These are phyloP conservation scores for Cisticola juncidis DNA, from an alignment of 2,113 vertebrate genomes.

Conservation along the genomic window DNA sequence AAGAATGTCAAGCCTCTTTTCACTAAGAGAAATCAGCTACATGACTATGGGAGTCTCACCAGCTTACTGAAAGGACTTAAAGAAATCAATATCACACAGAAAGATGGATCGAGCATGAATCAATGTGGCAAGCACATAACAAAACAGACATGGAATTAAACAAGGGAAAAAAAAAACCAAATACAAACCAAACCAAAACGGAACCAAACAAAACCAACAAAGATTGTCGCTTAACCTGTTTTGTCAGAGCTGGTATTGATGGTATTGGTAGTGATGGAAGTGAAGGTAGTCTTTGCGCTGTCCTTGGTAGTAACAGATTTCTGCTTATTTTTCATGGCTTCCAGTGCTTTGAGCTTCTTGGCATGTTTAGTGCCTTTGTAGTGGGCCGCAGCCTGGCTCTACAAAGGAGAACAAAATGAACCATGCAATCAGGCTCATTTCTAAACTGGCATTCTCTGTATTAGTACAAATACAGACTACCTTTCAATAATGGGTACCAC, in stretches of 20 bases:
- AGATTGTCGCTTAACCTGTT: slow-evolving; percentile 86
- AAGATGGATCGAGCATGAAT: slow-evolving; percentile 68
- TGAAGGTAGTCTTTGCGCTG: slow-evolving; percentile 85
- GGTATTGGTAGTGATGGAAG: slow-evolving; percentile 83
- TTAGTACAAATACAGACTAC: slow-evolving; percentile 80
- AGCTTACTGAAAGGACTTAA: not conserved
- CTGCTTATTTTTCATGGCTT: slow-evolving; percentile 93
- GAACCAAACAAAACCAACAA: slow-evolving; percentile 57
- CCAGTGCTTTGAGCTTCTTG: slow-evolving; percentile 98
- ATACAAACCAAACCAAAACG: not conserved
- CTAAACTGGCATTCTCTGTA: slow-evolving; percentile 80
- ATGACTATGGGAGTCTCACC: not conserved
- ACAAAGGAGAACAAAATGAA: slow-evolving; percentile 88
- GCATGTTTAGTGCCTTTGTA: slow-evolving; percentile 99
- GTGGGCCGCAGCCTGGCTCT: slow-evolving; percentile 99
- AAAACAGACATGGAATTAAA: slow-evolving; percentile 59
- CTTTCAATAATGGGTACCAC: slow-evolving; percentile 82
- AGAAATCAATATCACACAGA: slow-evolving; percentile 32
- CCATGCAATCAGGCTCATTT: slow-evolving; percentile 84
- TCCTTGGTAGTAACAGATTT: slow-evolving; percentile 88
- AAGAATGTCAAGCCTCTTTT: slow-evolving; percentile 31
- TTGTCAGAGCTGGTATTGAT: slow-evolving; percentile 84
- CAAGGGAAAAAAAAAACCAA: not conserved
- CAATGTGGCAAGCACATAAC: slow-evolving; percentile 52
- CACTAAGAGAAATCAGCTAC: not conserved